These are phyloP conservation scores for Eubasilissa regina DNA, from an alignment of 1,140 invertebrate species.

Conservation along the genomic window DNA sequence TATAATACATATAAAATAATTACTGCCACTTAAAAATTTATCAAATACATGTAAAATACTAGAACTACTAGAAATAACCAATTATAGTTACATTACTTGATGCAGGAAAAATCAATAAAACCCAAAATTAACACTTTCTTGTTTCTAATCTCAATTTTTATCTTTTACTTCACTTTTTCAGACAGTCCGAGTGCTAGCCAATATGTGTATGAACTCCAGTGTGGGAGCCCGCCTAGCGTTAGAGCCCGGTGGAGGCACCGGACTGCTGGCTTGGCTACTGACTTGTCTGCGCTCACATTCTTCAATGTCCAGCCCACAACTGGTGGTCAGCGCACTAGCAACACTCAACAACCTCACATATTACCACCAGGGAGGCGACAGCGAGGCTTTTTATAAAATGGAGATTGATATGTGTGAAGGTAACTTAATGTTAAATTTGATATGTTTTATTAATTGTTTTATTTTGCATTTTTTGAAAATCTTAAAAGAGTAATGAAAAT, in stretches of 20 bases:
- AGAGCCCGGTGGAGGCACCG: conserved; percentile 61
- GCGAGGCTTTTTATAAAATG: conserved; percentile 61
- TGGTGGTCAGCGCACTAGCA: conserved; percentile 66
- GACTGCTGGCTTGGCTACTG: conserved; percentile 63
- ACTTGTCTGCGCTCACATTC: conserved; percentile 66
- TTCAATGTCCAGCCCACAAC: conserved; percentile 61
- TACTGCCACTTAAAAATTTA: no score
- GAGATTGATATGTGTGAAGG: conserved; percentile 66
- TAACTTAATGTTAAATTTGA: conserved; percentile 53
- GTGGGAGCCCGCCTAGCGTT: conserved; percentile 63
- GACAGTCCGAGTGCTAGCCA: conserved; percentile 69
- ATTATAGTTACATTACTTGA: no score
- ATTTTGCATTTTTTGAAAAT: no score
- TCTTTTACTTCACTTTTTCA: conserved; percentile 54
- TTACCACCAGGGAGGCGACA: conserved; percentile 64
- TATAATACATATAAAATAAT: no score
- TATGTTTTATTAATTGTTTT: not conserved
- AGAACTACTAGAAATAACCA: no score
- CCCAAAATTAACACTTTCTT: no score
- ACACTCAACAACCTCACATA: conserved; percentile 70
- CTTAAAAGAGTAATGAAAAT: no score
- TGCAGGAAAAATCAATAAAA: no score
- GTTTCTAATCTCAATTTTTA: not conserved
- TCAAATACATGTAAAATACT: no score
- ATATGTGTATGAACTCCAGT: conserved; percentile 66